Evolutionary conservation across 2,113 vertebrate species (phyloP), one percentile per base, ranked within the genome.

Genomic region (Hemiprocne comata): DNA sequence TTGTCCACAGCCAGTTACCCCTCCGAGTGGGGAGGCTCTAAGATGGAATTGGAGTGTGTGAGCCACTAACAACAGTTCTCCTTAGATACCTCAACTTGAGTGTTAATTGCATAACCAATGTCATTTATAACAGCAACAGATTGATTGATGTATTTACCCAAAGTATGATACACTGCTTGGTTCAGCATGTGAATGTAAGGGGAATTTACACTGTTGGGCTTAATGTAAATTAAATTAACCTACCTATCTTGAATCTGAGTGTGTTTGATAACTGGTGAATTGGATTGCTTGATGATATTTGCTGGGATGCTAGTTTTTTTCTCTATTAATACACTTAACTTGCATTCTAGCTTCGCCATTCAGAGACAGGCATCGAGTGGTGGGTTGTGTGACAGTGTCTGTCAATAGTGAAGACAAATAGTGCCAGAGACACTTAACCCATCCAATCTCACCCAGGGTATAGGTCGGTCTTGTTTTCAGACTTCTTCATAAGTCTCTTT

Each of bases 321-420:
- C 98, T 98, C 98, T 98, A 98, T 98, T 98, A 98, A 99, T 99
- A 97, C 98, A 98, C 98, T 98, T 98, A 98, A 98, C 98, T 98
- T 99, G 98, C 98, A 98, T 98, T 98, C 98, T 98, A 98, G 98
- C 98, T 98, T 97, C 98, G 98, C 96, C 98, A 98, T 97, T 98
- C 98, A 98, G 98, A 98, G 98, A 98, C 98, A 98, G 98, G 98
- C 98, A 97, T 98, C 98, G 98, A 98, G 98, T 98, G 98, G 98
- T 98, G 98, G 98, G 98, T 98, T 98, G 98, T 98, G 98, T 98
- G 98, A 98, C 98, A 98, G 97, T 98, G 98, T 98, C 98, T 98
- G 97, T 98, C 98, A 98, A 96, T 98, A 98, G 98, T 98, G 98
- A 99, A 99, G 98, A 98, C 98, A 98, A 98, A 98, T 98, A 98